Conservation (phyloP, 2,888 invertebrate species). For the Spodoptera littoralis region DNA sequence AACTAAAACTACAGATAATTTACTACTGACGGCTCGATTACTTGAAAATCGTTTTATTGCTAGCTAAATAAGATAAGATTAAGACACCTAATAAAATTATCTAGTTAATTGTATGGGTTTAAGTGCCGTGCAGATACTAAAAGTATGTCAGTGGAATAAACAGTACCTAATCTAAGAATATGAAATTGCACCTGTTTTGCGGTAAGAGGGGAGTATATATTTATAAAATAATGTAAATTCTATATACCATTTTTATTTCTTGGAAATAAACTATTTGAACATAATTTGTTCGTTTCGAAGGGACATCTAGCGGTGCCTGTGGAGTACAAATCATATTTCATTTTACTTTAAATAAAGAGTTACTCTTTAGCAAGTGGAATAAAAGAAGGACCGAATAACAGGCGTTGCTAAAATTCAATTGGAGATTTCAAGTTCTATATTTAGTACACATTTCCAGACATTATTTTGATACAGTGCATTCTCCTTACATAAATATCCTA, state of each 20-base stretch:
- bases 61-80: constrained; percentile 15
- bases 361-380: neutral
- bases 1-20: constrained; percentile 31
- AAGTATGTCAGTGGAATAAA: no score
- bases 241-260: no score
- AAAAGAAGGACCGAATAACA: neutral
- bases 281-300: no score
- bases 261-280: no score
- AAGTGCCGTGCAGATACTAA: neutral
- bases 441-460: constrained; percentile 20
- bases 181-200: no score
- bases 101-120: constrained; percentile 24
- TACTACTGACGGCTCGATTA: constrained; percentile 10
- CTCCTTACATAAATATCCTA: constrained; percentile 12
- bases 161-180: no score
- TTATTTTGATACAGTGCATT: constrained; percentile 2
- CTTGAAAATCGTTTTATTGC: constrained; percentile 31
- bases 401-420: neutral
- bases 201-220: no score
- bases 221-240: no score
- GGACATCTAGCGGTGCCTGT: no score
- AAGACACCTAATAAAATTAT: constrained; percentile 10
- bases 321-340: neutral
- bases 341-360: neutral
- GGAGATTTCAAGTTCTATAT: constrained; percentile 5